Percentiles rank a stretch among this genome's conserved stretches.
phyloP scores from a whole-genome alignment of 2,888 invertebrate species.

The Patella ulyssiponensis region DNA sequence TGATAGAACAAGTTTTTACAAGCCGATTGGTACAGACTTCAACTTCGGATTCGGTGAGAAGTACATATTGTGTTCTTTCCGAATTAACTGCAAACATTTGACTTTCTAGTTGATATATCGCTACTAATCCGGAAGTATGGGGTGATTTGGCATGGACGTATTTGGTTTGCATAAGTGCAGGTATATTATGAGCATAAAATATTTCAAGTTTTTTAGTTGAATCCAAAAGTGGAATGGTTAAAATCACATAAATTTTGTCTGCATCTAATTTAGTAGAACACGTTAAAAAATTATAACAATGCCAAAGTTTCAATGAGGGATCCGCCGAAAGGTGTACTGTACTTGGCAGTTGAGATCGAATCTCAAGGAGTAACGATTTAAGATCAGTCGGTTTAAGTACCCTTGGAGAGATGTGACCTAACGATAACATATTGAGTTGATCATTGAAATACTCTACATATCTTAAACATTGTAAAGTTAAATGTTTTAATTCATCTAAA shows the following conservation, averaged over 20 bases:
- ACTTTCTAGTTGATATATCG: not conserved
- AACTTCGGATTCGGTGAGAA: not conserved
- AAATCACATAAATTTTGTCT: not conserved
- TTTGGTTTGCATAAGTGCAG: not conserved
- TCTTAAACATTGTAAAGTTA: not conserved
- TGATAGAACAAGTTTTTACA: not conserved
- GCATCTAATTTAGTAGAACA: not conserved
- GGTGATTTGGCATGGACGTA: not conserved
- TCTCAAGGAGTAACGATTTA: not conserved
- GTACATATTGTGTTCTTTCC: not conserved
- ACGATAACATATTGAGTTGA: not conserved
- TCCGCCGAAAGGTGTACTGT: not conserved
- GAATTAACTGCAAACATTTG: not conserved
- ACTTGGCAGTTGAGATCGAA: not conserved
- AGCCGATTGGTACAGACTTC: not conserved
- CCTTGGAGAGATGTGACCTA: not conserved
- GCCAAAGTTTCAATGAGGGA: not conserved
- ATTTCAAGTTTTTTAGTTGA: not conserved
- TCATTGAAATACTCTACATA: not conserved
- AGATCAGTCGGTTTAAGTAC: not conserved
- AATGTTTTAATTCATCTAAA: conserved; percentile 4
- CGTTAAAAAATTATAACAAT: not conserved
- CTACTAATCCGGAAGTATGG: not conserved
- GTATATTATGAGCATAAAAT: not conserved
- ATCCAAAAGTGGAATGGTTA: conserved; percentile 1